A percentile compares a stretch with the other conserved stretches of the same genome.
phyloP scores from a whole-genome alignment of 2,888 invertebrate genomes.

The Mimumesa dahlbomi region DNA sequence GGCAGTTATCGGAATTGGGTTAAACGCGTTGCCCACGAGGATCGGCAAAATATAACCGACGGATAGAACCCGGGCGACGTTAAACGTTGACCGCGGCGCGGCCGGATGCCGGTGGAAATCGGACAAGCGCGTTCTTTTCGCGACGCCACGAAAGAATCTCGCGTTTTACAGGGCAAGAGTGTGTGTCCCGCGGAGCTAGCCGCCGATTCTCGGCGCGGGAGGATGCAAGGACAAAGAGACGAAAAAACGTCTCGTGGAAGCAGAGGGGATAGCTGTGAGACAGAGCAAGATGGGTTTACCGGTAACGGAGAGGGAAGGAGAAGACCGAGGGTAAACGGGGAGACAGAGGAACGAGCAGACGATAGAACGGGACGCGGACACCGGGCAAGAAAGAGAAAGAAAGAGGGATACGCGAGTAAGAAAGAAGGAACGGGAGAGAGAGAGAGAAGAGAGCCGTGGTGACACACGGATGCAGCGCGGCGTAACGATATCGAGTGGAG shows the following conservation, averaged over 20 bases:
- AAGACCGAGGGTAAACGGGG: conserved; percentile 1
- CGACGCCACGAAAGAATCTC: conserved; percentile 62
- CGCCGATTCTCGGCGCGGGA: conserved; percentile 67
- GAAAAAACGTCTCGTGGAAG: conserved; percentile 54
- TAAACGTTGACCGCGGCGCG: too few relatives aligned
- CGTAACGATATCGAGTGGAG: conserved; percentile 67
- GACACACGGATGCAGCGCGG: conserved; percentile 64
- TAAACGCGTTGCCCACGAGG: not conserved
- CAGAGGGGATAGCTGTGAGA: conserved; percentile 47
- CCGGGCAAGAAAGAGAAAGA: not conserved
- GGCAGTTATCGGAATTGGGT: conserved; percentile 9
- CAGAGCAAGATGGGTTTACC: conserved; percentile 7
- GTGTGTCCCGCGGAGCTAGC: conserved; percentile 62
- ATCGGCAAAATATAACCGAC: not conserved
- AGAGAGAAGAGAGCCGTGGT: conserved; percentile 51
- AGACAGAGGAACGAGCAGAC: conserved; percentile 36
- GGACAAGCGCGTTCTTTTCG: conserved; percentile 55
- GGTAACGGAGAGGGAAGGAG: conserved; percentile 17
- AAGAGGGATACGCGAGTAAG: conserved; percentile 32
- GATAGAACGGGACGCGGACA: conserved; percentile 16
- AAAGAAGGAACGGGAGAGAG: conserved; percentile 30
- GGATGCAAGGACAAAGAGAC: conserved; percentile 69
- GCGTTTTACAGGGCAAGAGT: conserved; percentile 60
- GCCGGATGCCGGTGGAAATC: not conserved
- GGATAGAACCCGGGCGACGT: not conserved